A percentile compares a stretch with the other conserved stretches of the same genome.
phyloP scores from a whole-genome alignment of 2,888 invertebrate genomes.

The Caenorhabditis sp. region DNA sequence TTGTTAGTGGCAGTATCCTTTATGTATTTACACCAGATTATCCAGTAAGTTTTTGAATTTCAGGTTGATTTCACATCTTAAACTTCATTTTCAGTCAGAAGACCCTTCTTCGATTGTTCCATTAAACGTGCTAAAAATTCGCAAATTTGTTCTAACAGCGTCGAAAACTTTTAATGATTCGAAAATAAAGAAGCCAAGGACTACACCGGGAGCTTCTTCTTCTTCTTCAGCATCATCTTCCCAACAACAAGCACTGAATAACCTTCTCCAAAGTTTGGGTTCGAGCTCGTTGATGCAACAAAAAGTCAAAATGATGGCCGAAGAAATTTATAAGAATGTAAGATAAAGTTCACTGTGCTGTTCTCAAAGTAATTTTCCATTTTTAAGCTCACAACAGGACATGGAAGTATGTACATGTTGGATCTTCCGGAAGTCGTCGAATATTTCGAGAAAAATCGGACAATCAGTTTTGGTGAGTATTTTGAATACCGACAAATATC shows the following conservation, averaged over 20 bases:
- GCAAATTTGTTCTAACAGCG: not conserved
- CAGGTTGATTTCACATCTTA: not conserved
- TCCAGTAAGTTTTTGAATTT: not conserved
- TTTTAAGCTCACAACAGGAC: not conserved
- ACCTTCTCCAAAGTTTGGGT: no score
- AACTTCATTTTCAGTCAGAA: not conserved
- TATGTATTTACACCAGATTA: conserved; percentile 1
- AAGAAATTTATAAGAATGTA: not conserved
- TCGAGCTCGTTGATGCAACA: no score
- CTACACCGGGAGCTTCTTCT: not conserved
- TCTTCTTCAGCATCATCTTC: not conserved
- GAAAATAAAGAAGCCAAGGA: not conserved
- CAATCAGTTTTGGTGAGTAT: conserved; percentile 5
- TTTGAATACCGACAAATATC: not conserved
- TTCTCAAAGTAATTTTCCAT: no score
- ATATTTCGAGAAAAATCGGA: not conserved
- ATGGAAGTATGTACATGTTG: not conserved
- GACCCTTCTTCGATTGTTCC: not conserved
- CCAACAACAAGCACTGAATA: no score
- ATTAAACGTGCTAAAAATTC: not conserved
- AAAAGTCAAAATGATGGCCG: not conserved
- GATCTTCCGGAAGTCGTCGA: not conserved
- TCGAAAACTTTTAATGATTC: conserved; percentile 2
- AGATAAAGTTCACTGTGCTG: no score
- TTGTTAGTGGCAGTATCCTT: not conserved